These are phyloP conservation scores for human DNA, from an alignment of 2,113 vertebrate genomes.

Conservation along the genomic window GRCh38 chr2:237032501-237033000, in stretches of 20 bases:
- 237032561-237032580: no score
- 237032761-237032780: accelerated
- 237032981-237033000: neutral
- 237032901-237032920: neutral
- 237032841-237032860: no score
- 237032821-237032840: accelerated
- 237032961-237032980: neutral
- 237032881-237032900: neutral
- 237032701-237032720: accelerated
- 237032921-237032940: neutral
- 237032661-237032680: accelerated
- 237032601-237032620: accelerated
- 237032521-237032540: no score
- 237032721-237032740: accelerated
- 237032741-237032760: no score
- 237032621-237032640: accelerated
- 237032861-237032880: neutral
- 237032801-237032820: no score
- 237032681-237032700: accelerated
- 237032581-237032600: no score
- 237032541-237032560: no score
- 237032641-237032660: accelerated
- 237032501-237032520: no score
- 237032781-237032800: no score
- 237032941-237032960: neutral